Conservation (phyloP, 2,888 invertebrate species). For the Theretra japonica region DNA sequence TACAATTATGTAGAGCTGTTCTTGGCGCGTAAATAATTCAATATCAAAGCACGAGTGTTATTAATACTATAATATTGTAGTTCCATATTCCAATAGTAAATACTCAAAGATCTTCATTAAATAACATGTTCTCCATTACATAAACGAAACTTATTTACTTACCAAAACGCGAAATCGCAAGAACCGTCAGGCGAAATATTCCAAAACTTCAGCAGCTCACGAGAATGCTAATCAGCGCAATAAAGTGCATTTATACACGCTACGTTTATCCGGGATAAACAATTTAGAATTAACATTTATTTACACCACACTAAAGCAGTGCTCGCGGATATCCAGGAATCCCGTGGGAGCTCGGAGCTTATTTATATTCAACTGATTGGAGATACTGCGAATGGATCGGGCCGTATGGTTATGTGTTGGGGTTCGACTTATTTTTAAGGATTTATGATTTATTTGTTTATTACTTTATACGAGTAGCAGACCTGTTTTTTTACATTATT, state of each 20-base stretch:
- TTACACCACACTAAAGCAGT: constrained; percentile 25
- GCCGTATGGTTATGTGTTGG: not conserved
- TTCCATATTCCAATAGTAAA: too few relatives aligned
- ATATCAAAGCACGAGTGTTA: too few relatives aligned
- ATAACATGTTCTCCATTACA: not conserved
- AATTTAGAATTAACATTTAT: constrained; percentile 11
- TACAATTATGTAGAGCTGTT: too few relatives aligned
- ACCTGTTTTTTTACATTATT: too few relatives aligned
- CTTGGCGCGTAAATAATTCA: too few relatives aligned
- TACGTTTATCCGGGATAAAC: not conserved
- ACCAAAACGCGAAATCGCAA: not conserved
- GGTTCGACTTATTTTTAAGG: not conserved
- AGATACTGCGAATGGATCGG: not conserved
- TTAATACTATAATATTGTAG: too few relatives aligned
- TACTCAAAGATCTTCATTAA: not conserved
- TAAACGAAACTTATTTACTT: not conserved
- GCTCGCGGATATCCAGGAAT: constrained; percentile 10
- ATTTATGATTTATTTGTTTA: not conserved
- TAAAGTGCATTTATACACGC: not conserved
- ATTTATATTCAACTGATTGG: constrained; percentile 22
- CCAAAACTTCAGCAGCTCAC: constrained; percentile 1
- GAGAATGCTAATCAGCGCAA: constrained; percentile 1
- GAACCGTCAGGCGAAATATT: not conserved
- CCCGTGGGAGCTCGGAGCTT: constrained; percentile 17
- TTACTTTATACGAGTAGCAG: too few relatives aligned